Base-by-base conservation (phyloP, 2,888 invertebrate genomes). In the Volucella bombylans region DNA sequence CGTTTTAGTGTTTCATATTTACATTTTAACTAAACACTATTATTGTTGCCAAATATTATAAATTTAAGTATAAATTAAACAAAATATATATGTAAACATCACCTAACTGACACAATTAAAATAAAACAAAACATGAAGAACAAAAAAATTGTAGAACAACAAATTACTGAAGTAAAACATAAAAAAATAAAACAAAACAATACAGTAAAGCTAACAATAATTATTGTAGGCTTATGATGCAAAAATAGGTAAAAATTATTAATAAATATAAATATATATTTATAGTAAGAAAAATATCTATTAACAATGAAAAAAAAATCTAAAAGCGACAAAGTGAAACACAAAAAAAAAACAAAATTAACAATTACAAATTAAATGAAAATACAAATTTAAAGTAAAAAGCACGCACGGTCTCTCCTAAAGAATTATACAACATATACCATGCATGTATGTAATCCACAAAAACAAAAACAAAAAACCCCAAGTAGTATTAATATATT, bases 361-460 rank as follows among this genome's bases (percentile, higher is more conserved):
- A 31, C 31, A 31, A 31, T 31, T 31, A 31, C 4, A 31, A 31
- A 31, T 31, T 31, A 23, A 23, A 23, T 23, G 18, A 23, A 23
- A 23, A 23, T 23, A 23, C 18, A 23, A 2, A 23, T 23, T 23
- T 23, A 6, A 31, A 31, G 31, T 62, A 86, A 79, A 82, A 82
- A 86, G 72, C 76, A 76, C 80, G 86, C 86, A 86, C 86, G 86
- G 86, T 86, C 86, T 86, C 86, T 86, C 86, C 86, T 86, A 86
- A 78, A 76, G 69, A 80, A 85, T 86, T 87, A 80, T 69, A 74
- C 79, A 43, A 67, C 72, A 82, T 73, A 79, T 86, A 85, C 61
- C 79, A 86, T 86, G 81, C 78, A 78, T 73, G 72, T 79, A 57
- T 68, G 71, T 82, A 88, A 88, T 87, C 87, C 64, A 86, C 49